phyloP scores from a whole-genome alignment of 2,888 invertebrate species.

The Sisyra terminalis region DNA sequence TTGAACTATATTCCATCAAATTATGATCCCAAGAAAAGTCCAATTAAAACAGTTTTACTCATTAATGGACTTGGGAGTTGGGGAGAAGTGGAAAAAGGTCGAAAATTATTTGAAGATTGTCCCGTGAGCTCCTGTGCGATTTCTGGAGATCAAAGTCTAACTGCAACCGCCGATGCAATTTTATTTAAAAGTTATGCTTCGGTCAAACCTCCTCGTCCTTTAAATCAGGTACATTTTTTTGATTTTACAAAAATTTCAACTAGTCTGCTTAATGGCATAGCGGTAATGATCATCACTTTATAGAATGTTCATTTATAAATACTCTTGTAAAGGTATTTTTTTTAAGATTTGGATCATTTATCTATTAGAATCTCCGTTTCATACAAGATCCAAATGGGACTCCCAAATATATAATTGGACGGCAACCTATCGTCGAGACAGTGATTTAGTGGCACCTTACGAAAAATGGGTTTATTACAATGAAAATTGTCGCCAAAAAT shows the following conservation, averaged over 20 bases:
- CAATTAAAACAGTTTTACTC: conserved; percentile 25
- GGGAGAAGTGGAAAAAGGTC: conserved; percentile 18
- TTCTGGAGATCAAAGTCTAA: conserved; percentile 55
- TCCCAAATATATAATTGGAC: conserved; percentile 88
- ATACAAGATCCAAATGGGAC: conserved; percentile 69
- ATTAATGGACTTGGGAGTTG: conserved; percentile 11
- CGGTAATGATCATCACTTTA: too few relatives aligned
- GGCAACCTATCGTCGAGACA: conserved; percentile 86
- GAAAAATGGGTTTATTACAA: conserved; percentile 88
- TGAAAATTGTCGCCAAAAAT: conserved; percentile 28
- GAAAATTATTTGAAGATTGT: conserved; percentile 40
- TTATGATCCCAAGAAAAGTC: conserved; percentile 35
- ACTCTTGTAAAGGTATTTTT: too few relatives aligned
- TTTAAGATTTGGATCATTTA: conserved; percentile 77
- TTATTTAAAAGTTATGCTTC: conserved; percentile 54
- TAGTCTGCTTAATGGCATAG: too few relatives aligned
- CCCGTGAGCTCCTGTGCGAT: conserved; percentile 79
- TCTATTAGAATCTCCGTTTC: conserved; percentile 89
- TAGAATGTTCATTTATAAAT: too few relatives aligned
- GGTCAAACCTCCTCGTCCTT: too few relatives aligned
- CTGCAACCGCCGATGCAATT: conserved; percentile 67
- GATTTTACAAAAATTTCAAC: too few relatives aligned
- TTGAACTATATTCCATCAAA: conserved; percentile 71
- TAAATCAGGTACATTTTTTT: too few relatives aligned
- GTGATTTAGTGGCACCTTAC: conserved; percentile 91